Evolutionary conservation across 1,140 invertebrate genomes (phyloP), one percentile per base, ranked within the genome.

Genomic region (Cephus cinctus): DNA sequence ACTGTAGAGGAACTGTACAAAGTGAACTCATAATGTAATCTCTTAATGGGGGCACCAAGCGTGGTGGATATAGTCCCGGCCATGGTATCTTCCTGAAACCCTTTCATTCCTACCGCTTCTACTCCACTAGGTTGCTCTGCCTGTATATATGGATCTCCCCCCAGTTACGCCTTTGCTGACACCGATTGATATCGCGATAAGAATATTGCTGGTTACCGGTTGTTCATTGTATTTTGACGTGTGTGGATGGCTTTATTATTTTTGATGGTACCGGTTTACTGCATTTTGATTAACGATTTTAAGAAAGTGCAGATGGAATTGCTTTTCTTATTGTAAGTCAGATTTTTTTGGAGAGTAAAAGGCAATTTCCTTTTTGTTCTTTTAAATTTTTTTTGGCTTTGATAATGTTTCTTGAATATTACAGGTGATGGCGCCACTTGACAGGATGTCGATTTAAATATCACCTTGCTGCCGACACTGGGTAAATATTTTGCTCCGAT

Each of bases 1-100:
- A 42, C 3, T 45, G 14, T 19, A 14, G 15, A n/a, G 3, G 16
- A 11, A 31, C 14, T 47, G 50, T 44, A 55, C 52, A 57, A 55
- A 57, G 59, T 53, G 47, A 54, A 61, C 47, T 56, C 56, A 58
- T 61, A 61, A 61, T 58, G 59, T 61, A 61, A 61, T 61, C 59
- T 61, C 59, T 58, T 61, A 61, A 61, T 61, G 59, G 56, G 54
- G 50, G 47, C 47, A 57, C 50, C 54, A 49, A 43, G 46, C 50
- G 35, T 35, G 51, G 53, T 9, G 31, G 30, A 35, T 43, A 40
- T 21, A 20, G 39, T 41, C 39, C 39, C 4, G 14, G 39, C 15
- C 14, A 41, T 41, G 39, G 39, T 27, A 27, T 27, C 25, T 27
- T 27, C 25, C 25, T n/a, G 25, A 27, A 8, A n/a, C 25, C 25